Base-by-base conservation (phyloP, 1,140 invertebrate species). In the Aphelenchoides avenae region DNA sequence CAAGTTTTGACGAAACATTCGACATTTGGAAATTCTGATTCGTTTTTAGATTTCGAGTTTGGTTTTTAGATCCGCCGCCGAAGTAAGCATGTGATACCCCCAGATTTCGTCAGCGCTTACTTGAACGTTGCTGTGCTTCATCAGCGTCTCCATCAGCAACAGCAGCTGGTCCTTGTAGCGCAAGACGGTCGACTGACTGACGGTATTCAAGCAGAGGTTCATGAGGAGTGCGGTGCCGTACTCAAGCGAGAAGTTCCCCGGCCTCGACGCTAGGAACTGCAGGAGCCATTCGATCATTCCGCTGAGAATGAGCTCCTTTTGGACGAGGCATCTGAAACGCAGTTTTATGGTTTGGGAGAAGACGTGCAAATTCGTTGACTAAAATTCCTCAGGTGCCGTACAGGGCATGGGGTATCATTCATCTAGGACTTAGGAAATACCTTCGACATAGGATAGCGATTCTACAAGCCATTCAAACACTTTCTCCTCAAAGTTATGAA, bases 221-320 rank as follows among this genome's bases (percentile, higher is more conserved):
- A 53, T 63, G 20, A 70, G 29, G 18, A 69, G 53, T 13, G 66
- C 70, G n/a, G 41, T 55, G 13, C 66, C 66, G 27, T 55, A 69
- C 37, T 69, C 66, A 24, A 71, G 29, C 4, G 57, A 52, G 48
- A 55, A 65, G 11, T 53, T 51, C 30, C 58, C 52, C 11, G 31
- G 40, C 5, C 46, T 44, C 5, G 30, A 9, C 37, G 68, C 64
- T 9, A 52, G 30, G 7, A 70, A 51, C 11, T 30, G 24, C 0
- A 52, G 24, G 13, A 75, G 26, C 67, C 67, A 70, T 33, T 70
- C 67, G 15, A 70, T 59, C 57, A 70, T 73, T 1, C 67, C 70
- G 22, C 40, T 63, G 15, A 61, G 30, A 29, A 70, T 47, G 29
- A 70, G 34, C 40, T 70, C 67, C 40, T 75, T 71, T 52, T 70